Conservation (phyloP, 2,797 vertebrate species). For the Sebastiscus albofasciatus region DNA sequence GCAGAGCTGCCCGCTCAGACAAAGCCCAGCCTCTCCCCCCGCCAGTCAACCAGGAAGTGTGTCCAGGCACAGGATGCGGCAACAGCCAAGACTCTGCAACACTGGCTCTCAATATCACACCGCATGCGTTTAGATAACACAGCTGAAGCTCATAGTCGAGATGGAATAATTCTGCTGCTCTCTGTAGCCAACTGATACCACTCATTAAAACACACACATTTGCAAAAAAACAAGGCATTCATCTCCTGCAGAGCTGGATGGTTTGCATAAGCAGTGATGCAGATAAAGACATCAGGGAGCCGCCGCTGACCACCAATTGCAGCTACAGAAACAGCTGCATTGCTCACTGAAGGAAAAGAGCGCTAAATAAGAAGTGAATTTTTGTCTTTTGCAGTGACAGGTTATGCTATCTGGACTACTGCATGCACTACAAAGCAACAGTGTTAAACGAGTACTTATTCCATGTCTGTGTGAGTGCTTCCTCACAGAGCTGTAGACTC, state of each 20-base stretch:
- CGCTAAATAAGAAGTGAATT: background rate
- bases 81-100: conserved; percentile 49
- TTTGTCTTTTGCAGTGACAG: background rate
- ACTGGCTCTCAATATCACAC: conserved; percentile 22
- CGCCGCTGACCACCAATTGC: background rate
- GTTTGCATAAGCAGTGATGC: background rate
- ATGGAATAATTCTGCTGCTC: background rate
- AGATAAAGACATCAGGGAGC: background rate
- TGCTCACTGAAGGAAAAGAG: background rate
- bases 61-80: conserved; percentile 49
- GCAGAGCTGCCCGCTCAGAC: conserved; percentile 56
- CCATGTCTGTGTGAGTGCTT: background rate
- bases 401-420: background rate
- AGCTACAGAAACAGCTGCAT: background rate
- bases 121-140: background rate
- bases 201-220: background rate
- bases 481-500: background rate
- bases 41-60: conserved; percentile 54
- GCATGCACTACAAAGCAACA: background rate
- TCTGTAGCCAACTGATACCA: background rate
- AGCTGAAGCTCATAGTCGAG: background rate
- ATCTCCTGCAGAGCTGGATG: background rate
- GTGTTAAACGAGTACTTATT: background rate
- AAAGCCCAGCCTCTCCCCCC: conserved; percentile 46
- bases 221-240: background rate